Evolutionary conservation across 2,888 invertebrate species (phyloP).

Genomic region (Conomelus anceps): DNA sequence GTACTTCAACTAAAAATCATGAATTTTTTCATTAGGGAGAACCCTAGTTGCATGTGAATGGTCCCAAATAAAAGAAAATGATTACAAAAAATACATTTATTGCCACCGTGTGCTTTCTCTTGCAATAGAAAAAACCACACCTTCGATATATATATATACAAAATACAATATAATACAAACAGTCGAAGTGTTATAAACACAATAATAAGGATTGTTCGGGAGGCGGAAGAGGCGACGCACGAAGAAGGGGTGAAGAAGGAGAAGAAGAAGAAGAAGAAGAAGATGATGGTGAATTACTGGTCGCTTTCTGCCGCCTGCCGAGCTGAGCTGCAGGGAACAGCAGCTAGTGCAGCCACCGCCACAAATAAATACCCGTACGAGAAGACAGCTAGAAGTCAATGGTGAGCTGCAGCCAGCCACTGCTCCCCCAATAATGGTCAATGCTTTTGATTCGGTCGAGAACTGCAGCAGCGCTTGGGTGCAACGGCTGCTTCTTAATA

Average conservation of each 20-base stretch:
- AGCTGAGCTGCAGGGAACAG: not conserved
- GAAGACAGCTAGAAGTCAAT: not conserved
- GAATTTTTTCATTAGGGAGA: too few relatives aligned
- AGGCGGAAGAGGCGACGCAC: not conserved
- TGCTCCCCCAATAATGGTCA: not conserved
- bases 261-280: not conserved
- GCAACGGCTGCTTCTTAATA: too few relatives aligned
- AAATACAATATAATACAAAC: conserved; percentile 24
- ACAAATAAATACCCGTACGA: conserved; percentile 2
- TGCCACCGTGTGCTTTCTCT: conserved; percentile 34
- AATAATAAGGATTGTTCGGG: not conserved
- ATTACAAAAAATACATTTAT: conserved; percentile 34
- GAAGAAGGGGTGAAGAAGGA: too few relatives aligned
- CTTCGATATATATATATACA: conserved; percentile 18
- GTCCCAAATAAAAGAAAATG: not conserved
- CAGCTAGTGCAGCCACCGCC: not conserved
- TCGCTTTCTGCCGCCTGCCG: not conserved
- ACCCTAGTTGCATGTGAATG: too few relatives aligned
- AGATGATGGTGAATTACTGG: too few relatives aligned
- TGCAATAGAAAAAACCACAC: conserved; percentile 27
- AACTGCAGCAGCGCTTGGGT: not conserved
- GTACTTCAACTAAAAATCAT: not conserved
- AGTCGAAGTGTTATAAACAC: conserved; percentile 5
- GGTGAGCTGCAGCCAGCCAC: not conserved
- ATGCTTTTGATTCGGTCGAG: not conserved